These are phyloP conservation scores for Eolophus roseicapilla DNA, from an alignment of 2,113 vertebrate species.

Conservation along the genomic window DNA sequence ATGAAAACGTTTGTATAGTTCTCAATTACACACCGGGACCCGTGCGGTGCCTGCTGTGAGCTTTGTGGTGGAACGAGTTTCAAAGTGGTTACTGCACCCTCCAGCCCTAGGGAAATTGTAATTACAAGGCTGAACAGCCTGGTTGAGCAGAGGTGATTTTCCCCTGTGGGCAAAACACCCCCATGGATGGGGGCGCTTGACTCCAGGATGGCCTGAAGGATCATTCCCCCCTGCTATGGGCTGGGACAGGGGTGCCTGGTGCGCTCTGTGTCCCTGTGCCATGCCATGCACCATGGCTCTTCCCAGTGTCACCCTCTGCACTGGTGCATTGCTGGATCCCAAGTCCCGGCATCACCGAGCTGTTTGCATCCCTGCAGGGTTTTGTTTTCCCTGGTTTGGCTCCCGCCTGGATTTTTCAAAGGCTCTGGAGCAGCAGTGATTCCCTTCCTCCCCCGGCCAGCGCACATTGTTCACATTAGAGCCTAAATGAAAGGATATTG, in stretches of 20 bases:
- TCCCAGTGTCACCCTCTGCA: neutral
- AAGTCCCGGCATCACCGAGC: neutral
- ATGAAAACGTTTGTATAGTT: neutral
- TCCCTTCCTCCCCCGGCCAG: conserved; percentile 21
- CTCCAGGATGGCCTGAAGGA: neutral
- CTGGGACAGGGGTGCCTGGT: neutral
- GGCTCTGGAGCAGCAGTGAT: neutral
- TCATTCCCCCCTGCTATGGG: rapidly evolving
- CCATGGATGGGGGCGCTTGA: neutral
- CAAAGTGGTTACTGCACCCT: neutral
- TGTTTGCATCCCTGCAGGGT: rapidly evolving
- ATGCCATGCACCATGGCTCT: rapidly evolving
- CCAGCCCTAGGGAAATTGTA: neutral
- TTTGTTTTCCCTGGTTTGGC: neutral
- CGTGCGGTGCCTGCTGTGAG: neutral
- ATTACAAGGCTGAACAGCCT: neutral
- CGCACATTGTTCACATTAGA: conserved; percentile 74
- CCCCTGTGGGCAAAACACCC: neutral
- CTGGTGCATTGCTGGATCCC: too few species aligned
- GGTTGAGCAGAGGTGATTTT: neutral
- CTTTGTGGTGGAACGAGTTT: neutral
- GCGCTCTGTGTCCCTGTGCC: rapidly evolving
- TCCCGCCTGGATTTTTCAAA: too few species aligned
- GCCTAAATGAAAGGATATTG: conserved; percentile 76
- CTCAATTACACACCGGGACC: neutral